Evolutionary conservation across 2,888 invertebrate species (phyloP).

Genomic region (Graphium colonna): DNA sequence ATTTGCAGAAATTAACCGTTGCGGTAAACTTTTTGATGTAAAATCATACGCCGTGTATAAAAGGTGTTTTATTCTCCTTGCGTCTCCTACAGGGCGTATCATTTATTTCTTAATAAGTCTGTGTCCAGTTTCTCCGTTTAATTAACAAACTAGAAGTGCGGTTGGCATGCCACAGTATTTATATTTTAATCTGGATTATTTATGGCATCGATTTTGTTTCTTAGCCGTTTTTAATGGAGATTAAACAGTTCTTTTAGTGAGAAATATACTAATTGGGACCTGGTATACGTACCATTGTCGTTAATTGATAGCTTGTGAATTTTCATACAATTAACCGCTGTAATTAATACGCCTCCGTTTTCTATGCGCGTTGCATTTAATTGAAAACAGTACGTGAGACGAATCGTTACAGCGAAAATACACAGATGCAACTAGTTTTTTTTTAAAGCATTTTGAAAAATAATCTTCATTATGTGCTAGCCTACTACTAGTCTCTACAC

Average conservation of each 20-base stretch:
- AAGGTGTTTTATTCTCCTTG: constrained; percentile 38
- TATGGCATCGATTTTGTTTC: constrained; percentile 50
- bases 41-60: constrained; percentile 39
- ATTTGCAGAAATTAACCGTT: constrained; percentile 23
- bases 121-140: constrained; percentile 51
- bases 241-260: constrained; percentile 41
- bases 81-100: constrained; percentile 49
- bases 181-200: constrained; percentile 61
- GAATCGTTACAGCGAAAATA: not conserved
- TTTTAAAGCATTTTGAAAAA: not conserved
- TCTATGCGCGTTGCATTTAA: not conserved
- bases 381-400: not conserved
- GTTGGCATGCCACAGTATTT: constrained; percentile 47
- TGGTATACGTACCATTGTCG: constrained; percentile 15
- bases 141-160: constrained; percentile 58
- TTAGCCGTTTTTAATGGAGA: constrained; percentile 42
- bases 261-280: constrained; percentile 36
- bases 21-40: constrained; percentile 34
- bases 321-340: constrained; percentile 11
- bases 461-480: constrained; percentile 4
- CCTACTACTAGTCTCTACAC: no score
- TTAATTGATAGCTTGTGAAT: constrained; percentile 41
- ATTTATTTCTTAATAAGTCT: constrained; percentile 70
- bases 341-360: constrained; percentile 3
- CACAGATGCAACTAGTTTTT: no score